Base-by-base conservation (phyloP, 2,113 vertebrate species). In the Psittacara wagleri region DNA sequence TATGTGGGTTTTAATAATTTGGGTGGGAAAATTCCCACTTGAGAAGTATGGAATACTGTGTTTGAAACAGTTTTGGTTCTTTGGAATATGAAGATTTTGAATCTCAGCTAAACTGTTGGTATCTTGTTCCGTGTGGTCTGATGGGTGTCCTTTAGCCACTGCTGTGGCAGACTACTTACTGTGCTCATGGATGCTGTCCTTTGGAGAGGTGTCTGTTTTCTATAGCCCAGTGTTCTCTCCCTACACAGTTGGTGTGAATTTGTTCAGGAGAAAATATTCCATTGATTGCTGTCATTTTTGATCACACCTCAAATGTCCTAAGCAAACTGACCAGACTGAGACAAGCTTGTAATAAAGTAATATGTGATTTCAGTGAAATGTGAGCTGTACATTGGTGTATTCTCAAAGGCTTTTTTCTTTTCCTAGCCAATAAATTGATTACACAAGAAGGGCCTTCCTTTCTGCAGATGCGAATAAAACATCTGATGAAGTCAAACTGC, bases 381-480 rank as follows among this genome's bases (percentile, higher is more conserved):
- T 72, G 55, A 52, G 11, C 70, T 86, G 57, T 93, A 68, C 91
- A 51, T 52, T 39, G 63, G 29, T 94, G 28, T 86, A 7, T 97
- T 92, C 94, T 96, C 86, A 97, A 92, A 96, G 79, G 44, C 88
- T 59, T 96, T 96, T 93, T 93, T 94, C 96, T 96, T 97, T 96
- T 96, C 94, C 94, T 96, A 99, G 99, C 99, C 69, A 98, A 98
- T 96, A 98, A 98, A 43, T 98, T 99, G 97, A 98, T 99, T 96
- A 98, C 98, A 96, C 98, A 98, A 98, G 99, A 99, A 98, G 99
- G 99, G 19, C 98, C 99, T 93, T 98, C 98, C 95, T 99, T 99
- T 98, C 98, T 99, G 97, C 99, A 99, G 95, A 99, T 99, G 99
- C 97, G 99, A 67, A 98, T 99, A 96, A 99, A 99, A 96, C 99